Percentiles rank a stretch among this genome's conserved stretches.
Evolutionary conservation across 1,140 invertebrate genomes (phyloP).

Genomic region (Latrodectus geometricus): DNA sequence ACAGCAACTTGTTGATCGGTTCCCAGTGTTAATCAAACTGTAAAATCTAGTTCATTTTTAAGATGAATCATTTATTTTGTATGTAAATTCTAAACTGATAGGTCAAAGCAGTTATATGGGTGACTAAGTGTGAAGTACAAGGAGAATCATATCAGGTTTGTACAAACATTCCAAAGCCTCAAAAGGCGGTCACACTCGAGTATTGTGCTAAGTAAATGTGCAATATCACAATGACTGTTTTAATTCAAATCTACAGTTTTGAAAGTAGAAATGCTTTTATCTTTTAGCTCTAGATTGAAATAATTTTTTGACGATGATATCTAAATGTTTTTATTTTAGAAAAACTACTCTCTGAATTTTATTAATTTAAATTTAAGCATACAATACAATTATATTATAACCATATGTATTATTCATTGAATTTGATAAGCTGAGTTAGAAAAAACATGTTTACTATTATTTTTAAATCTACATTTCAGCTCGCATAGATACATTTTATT

Average conservation of each 20-base stretch:
- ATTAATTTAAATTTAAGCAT: too few species aligned
- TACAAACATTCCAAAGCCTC: background rate
- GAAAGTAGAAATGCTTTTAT: background rate
- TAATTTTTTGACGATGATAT: background rate
- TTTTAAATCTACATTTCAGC: too few species aligned
- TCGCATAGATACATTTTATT: too few species aligned
- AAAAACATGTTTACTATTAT: too few species aligned
- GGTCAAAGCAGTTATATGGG: background rate
- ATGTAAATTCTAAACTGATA: background rate
- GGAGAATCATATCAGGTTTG: background rate
- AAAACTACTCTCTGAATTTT: too few species aligned
- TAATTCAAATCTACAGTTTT: background rate
- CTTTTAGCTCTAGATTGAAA: background rate
- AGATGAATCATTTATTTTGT: background rate
- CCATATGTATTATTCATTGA: too few species aligned
- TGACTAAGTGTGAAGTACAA: background rate
- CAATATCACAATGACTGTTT: background rate
- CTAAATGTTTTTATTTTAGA: too few species aligned
- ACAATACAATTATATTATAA: too few species aligned
- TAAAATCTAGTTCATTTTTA: background rate
- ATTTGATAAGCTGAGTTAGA: too few species aligned
- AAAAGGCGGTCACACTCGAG: background rate
- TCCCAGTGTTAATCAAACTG: background rate
- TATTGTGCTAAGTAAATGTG: background rate
- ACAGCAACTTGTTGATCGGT: background rate